These are phyloP conservation scores for Lamellibrachia luymesi DNA, from an alignment of 1,140 invertebrate genomes.

Conservation along the genomic window DNA sequence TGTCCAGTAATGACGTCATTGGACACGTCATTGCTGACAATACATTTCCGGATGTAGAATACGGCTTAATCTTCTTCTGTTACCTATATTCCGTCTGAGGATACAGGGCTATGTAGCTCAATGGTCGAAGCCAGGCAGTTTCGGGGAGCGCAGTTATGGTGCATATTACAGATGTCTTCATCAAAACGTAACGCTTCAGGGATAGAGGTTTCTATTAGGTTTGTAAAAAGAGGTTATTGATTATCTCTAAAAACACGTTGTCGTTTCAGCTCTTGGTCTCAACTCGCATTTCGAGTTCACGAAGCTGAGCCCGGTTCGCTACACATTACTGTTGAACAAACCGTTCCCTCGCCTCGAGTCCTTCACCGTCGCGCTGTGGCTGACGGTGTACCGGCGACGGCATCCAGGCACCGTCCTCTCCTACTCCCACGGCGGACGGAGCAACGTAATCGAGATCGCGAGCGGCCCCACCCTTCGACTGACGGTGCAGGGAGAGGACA, in stretches of 20 bases:
- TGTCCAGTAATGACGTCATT: neutral
- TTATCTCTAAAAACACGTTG: neutral
- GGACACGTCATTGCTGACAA: neutral
- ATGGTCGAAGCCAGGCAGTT: too few relatives aligned
- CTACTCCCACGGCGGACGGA: constrained; percentile 38
- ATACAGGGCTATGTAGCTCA: too few relatives aligned
- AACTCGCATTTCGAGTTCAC: constrained; percentile 53
- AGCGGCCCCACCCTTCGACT: constrained; percentile 42
- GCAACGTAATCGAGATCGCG: constrained; percentile 35
- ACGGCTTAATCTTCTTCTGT: too few relatives aligned
- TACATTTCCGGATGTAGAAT: neutral
- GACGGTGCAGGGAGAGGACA: constrained; percentile 34
- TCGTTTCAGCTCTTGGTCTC: constrained; percentile 48
- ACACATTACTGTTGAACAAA: constrained; percentile 49
- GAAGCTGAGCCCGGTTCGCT: constrained; percentile 38
- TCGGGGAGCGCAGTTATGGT: neutral
- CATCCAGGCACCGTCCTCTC: constrained; percentile 48
- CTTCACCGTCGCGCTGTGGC: constrained; percentile 53
- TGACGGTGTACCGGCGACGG: constrained; percentile 36
- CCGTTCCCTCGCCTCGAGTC: constrained; percentile 47
- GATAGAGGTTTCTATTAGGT: too few relatives aligned
- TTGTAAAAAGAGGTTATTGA: too few relatives aligned
- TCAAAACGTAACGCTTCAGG: neutral
- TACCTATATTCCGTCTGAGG: too few relatives aligned
- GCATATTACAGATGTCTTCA: neutral